Percentiles rank a stretch among this genome's conserved stretches.
phyloP scores from a whole-genome alignment of 2,113 vertebrate species.

The Trinectes maculatus region DNA sequence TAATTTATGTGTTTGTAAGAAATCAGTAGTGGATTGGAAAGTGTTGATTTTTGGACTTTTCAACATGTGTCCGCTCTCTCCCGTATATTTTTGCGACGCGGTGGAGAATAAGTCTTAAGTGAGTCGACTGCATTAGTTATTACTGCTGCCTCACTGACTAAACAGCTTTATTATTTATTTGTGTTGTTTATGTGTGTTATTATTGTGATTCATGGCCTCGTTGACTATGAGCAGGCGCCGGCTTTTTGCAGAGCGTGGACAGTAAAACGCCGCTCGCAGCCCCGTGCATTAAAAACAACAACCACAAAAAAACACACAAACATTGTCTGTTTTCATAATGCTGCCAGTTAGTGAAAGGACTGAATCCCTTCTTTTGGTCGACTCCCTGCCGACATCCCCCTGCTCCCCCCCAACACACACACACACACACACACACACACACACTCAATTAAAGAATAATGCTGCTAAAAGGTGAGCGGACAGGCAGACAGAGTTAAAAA shows the following conservation, averaged over 20 bases:
- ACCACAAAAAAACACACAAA: constrained; percentile 60
- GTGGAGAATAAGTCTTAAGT: constrained; percentile 10
- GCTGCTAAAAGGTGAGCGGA: constrained; percentile 55
- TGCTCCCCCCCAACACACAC: background rate
- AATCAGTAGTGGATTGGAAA: background rate
- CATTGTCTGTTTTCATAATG: constrained; percentile 59
- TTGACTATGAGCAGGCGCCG: constrained; percentile 47
- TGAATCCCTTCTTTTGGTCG: constrained; percentile 55
- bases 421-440: no score
- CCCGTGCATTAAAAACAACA: constrained; percentile 48
- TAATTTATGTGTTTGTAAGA: background rate
- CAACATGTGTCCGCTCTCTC: constrained; percentile 1
- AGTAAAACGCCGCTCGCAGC: constrained; percentile 31
- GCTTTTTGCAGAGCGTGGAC: constrained; percentile 37
- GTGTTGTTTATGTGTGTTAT: constrained; percentile 35
- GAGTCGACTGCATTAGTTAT: constrained; percentile 13
- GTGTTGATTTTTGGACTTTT: background rate
- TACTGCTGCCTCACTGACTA: constrained; percentile 7
- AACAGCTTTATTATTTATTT: constrained; percentile 38
- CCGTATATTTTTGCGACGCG: constrained; percentile 1
- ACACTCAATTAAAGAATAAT: constrained; percentile 59
- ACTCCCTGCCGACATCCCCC: constrained; percentile 19
- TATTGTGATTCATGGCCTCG: constrained; percentile 45
- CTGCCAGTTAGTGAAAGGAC: constrained; percentile 49
- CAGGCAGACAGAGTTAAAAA: constrained; percentile 35